Base-by-base conservation (phyloP, 2,888 invertebrate species). In the Machimus atricapillus region DNA sequence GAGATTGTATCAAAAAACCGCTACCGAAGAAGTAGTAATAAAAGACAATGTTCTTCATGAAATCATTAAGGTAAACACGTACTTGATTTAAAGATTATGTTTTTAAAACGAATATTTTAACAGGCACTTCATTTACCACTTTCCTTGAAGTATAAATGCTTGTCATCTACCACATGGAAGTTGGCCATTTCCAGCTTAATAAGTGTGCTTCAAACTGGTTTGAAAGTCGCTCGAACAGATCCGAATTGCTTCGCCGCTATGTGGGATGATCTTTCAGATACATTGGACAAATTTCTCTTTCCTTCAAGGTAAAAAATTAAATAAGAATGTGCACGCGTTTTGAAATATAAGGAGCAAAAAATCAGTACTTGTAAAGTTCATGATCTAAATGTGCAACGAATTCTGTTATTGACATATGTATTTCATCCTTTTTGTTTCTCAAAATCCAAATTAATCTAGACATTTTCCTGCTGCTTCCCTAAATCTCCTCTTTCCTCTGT, bases 261-360 rank as follows among this genome's bases (percentile, higher is more conserved):
- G 93, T 99, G 99, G 99, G 95, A 95, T 86, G 96, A 96, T 90
- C 93, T 99, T 87, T 97, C 97, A 0, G 94, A 94, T 85, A 96
- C 97, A 0, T 93, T 99, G 56, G 98, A 99, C 90, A 96, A 97
- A 86, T 99, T 98, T 92, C 94, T 99, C 87, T 99, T 99, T 91
- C 97, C 97, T 9, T 95, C 95, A 90, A 95, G 95, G 96, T 96
- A 92, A 92, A n/a, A 52, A 1, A 14, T 52, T 52, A 6, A 4
- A 14, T 12, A 43, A 40, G 12, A 40, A 9, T 43, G 43, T 43
- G 12, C 12, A 43, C 12, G 6, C 2, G 6, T 34, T 6, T 34
- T 34, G 34, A 34, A 34, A 34, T 34, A 34, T 34, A 34, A 34
- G 34, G 34, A 4, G 34, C 3, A 34, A 5, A 34, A 34, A 34